Conservation (phyloP, 2,888 invertebrate genomes). For the Macrophya alboannulata region DNA sequence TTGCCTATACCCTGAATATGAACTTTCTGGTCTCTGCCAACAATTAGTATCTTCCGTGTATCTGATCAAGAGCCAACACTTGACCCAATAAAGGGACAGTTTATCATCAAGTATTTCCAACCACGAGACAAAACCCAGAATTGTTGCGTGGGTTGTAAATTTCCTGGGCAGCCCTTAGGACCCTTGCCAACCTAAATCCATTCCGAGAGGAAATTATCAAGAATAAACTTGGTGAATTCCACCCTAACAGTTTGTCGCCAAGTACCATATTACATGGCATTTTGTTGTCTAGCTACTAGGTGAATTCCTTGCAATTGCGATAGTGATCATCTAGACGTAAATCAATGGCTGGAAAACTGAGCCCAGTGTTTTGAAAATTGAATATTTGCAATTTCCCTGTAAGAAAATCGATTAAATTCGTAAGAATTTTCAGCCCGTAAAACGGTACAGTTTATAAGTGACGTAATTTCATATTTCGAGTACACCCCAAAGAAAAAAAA, state of each 20-base stretch:
- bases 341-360: neutral
- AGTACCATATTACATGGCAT: neutral
- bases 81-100: conserved; percentile 2
- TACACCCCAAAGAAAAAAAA: neutral
- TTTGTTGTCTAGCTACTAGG: neutral
- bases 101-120: conserved; percentile 32
- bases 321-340: neutral
- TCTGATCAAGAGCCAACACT: conserved; percentile 26
- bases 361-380: neutral
- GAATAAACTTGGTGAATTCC: conserved; percentile 39
- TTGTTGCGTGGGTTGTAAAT: conserved; percentile 18
- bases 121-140: conserved; percentile 31
- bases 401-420: neutral
- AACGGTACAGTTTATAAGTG: neutral
- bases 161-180: neutral
- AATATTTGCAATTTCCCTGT: neutral
- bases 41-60: neutral
- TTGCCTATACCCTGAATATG: neutral
- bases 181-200: conserved; percentile 38
- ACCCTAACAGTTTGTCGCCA: neutral
- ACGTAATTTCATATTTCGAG: neutral
- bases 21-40: neutral
- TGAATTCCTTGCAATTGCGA: neutral
- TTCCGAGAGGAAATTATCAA: conserved; percentile 35
- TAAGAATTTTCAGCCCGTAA: neutral